phyloP scores from a whole-genome alignment of 2,797 vertebrate genomes.

The Cossypha niveicapilla region DNA sequence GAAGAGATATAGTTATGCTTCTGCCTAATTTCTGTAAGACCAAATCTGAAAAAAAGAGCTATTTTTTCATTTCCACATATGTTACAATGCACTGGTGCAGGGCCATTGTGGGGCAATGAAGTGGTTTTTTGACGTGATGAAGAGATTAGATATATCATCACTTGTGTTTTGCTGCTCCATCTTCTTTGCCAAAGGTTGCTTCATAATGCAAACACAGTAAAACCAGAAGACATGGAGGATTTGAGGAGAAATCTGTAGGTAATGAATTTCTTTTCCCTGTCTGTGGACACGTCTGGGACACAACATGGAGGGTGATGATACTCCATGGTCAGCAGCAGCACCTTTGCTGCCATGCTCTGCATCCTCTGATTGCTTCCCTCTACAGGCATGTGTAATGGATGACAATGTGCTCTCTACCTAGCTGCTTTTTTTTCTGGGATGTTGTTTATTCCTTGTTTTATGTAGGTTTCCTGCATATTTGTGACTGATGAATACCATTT shows the following conservation, averaged over 20 bases:
- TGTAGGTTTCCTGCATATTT: neutral
- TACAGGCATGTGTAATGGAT: neutral
- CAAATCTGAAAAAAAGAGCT: neutral
- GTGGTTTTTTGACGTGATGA: constrained; percentile 35
- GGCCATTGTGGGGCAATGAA: constrained; percentile 4
- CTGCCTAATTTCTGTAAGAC: constrained; percentile 35
- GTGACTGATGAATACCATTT: neutral
- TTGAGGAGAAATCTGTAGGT: neutral
- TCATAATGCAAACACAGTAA: constrained; percentile 3
- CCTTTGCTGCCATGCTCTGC: neutral
- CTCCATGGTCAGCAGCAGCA: neutral
- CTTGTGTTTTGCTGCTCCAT: neutral
- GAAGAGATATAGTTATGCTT: constrained; percentile 16
- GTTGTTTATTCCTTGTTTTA: neutral
- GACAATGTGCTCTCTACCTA: neutral
- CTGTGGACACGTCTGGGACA: neutral
- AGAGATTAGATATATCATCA: constrained; percentile 50
- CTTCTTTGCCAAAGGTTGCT: constrained; percentile 27
- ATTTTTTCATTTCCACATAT: neutral
- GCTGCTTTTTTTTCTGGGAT: neutral
- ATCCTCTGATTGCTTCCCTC: neutral
- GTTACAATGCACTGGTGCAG: neutral
- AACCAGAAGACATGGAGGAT: neutral
- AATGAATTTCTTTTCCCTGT: neutral
- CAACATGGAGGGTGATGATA: neutral